These are phyloP conservation scores for Mastomys natalensis DNA, from an alignment of 2,113 vertebrate genomes.

Conservation along the genomic window DNA sequence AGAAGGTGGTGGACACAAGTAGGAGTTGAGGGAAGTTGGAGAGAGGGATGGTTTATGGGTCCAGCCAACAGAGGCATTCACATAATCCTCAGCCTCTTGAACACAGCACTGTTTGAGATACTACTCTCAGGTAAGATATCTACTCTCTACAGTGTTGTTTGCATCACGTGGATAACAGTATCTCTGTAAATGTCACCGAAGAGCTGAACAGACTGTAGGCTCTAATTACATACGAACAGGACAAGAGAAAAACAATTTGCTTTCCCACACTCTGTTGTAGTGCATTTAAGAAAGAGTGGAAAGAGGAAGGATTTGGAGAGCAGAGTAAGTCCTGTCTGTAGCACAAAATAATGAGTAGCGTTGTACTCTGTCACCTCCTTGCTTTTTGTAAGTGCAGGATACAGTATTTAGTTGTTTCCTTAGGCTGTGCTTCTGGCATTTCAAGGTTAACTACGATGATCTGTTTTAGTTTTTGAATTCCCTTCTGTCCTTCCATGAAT, in stretches of 20 bases:
- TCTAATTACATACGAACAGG: neutral
- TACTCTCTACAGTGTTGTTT: neutral
- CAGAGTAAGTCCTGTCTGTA: neutral
- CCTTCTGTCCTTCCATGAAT: neutral
- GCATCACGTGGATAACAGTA: neutral
- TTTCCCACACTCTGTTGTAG: neutral
- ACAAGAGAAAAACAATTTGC: constrained; percentile 15
- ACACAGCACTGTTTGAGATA: neutral
- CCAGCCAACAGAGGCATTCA: neutral
- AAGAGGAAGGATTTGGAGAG: constrained; percentile 12
- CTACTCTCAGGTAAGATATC: neutral
- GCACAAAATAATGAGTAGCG: neutral
- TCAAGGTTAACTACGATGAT: constrained; percentile 46
- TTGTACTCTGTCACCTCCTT: neutral
- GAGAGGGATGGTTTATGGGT: neutral
- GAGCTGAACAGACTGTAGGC: neutral
- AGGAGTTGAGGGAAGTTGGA: neutral
- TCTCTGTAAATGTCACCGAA: neutral
- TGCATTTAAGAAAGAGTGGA: neutral
- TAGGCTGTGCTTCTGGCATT: neutral
- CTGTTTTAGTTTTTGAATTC: constrained; percentile 25
- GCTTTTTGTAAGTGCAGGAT: neutral
- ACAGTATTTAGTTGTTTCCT: neutral
- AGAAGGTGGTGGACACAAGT: neutral
- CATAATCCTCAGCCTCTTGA: neutral